These are phyloP conservation scores for Condylura cristata DNA, from an alignment of 2,113 vertebrate species.

Conservation along the genomic window DNA sequence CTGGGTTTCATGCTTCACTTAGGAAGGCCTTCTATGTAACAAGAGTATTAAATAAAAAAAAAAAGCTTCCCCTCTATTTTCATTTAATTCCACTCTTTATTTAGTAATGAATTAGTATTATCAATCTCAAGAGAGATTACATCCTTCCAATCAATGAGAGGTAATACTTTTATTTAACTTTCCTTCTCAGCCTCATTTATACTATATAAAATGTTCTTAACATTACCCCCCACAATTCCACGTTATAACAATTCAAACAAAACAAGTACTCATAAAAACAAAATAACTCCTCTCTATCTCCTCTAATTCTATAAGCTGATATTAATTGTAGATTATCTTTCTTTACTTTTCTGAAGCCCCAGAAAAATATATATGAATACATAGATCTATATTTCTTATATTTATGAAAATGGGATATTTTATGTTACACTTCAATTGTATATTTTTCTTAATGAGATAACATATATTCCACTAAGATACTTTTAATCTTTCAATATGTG, in stretches of 20 bases:
- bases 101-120: slow-evolving; percentile 8
- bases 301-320: background rate
- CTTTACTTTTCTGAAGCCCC: background rate
- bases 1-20: slow-evolving; percentile 14
- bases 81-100: background rate
- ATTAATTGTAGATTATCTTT: background rate
- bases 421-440: background rate
- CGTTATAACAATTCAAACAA: slow-evolving; percentile 14
- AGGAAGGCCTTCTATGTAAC: background rate
- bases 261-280: background rate
- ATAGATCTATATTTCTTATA: background rate
- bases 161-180: background rate
- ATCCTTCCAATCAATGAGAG: background rate
- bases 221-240: background rate
- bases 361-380: background rate
- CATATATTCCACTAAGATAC: background rate
- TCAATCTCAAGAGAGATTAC: slow-evolving; percentile 16
- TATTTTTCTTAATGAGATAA: background rate
- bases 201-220: background rate
- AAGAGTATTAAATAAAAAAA: background rate
- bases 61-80: background rate
- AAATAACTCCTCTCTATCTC: background rate
- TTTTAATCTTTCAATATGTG: background rate
- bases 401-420: slow-evolving; percentile 20
- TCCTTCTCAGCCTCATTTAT: background rate